phyloP scores from a whole-genome alignment of 2,888 invertebrate genomes.

The Strigamia crassipes region DNA sequence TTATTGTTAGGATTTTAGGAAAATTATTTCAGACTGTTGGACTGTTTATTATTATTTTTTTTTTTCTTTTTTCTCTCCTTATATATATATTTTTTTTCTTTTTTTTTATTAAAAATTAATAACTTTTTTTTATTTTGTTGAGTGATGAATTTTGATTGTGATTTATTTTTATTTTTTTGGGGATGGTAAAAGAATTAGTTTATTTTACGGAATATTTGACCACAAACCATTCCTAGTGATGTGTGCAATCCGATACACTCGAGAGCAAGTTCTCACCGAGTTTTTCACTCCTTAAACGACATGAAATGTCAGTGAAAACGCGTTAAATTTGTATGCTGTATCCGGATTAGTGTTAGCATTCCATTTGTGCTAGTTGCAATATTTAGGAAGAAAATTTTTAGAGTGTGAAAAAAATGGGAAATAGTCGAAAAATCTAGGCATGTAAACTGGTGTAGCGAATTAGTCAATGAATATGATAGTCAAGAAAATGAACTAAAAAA shows the following conservation, averaged over 20 bases:
- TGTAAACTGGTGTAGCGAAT: background rate
- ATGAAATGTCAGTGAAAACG: background rate
- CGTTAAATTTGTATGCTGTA: background rate
- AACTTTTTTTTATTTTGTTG: background rate
- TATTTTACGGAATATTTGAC: background rate
- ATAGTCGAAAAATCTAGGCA: background rate
- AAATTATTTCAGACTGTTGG: background rate
- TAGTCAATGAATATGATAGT: background rate
- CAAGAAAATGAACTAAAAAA: background rate
- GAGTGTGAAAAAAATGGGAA: background rate
- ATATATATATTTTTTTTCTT: background rate
- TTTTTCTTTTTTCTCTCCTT: background rate
- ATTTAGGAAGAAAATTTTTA: background rate
- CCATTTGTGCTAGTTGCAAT: constrained; percentile 20
- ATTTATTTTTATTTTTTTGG: background rate
- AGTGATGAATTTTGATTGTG: background rate
- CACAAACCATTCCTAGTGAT: constrained; percentile 17
- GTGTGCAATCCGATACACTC: background rate
- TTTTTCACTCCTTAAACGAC: background rate
- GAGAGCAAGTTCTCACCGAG: background rate
- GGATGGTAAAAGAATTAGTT: background rate
- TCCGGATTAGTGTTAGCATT: constrained; percentile 27
- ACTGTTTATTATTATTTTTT: background rate
- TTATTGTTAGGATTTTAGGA: background rate
- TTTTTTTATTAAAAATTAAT: background rate